A percentile compares a stretch with the other conserved stretches of the same genome.
phyloP scores from a whole-genome alignment of 2,888 invertebrate species.

The Drosophila imparisetae region DNA sequence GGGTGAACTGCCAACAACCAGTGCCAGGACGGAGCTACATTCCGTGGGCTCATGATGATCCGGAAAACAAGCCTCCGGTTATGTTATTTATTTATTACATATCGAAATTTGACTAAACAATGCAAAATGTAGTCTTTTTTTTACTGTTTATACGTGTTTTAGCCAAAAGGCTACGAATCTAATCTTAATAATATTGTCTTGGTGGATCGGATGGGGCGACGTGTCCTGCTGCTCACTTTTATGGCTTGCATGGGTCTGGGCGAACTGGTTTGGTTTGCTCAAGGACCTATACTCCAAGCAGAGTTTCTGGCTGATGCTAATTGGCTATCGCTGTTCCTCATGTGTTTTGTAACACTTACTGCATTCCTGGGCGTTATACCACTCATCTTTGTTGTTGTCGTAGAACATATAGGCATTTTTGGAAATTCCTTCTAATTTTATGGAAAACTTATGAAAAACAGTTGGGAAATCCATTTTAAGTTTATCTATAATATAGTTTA shows the following conservation, averaged over 20 bases:
- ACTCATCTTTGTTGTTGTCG: constrained; percentile 73
- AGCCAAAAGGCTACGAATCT: constrained; percentile 43
- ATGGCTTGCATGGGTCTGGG: constrained; percentile 70
- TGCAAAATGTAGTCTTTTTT: neutral
- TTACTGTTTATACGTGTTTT: neutral
- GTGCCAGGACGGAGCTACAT: too few relatives aligned
- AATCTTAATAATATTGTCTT: constrained; percentile 54
- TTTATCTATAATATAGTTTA: neutral
- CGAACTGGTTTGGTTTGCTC: constrained; percentile 65
- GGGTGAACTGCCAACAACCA: too few relatives aligned
- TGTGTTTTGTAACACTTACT: constrained; percentile 70
- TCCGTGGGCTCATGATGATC: too few relatives aligned
- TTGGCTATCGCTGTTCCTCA: constrained; percentile 75
- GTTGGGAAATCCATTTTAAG: neutral
- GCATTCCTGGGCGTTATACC: constrained; percentile 76
- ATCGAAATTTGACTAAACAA: neutral
- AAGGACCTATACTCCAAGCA: constrained; percentile 46
- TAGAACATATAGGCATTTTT: constrained; percentile 51
- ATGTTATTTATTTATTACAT: neutral
- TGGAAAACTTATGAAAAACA: neutral
- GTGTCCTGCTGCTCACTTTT: constrained; percentile 70
- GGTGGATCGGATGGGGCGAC: constrained; percentile 76
- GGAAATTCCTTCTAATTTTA: neutral
- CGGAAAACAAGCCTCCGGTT: too few relatives aligned
- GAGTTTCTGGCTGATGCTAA: constrained; percentile 54